These are phyloP conservation scores for Drosophila neutralis DNA, from an alignment of 2,888 invertebrate species.

Conservation along the genomic window DNA sequence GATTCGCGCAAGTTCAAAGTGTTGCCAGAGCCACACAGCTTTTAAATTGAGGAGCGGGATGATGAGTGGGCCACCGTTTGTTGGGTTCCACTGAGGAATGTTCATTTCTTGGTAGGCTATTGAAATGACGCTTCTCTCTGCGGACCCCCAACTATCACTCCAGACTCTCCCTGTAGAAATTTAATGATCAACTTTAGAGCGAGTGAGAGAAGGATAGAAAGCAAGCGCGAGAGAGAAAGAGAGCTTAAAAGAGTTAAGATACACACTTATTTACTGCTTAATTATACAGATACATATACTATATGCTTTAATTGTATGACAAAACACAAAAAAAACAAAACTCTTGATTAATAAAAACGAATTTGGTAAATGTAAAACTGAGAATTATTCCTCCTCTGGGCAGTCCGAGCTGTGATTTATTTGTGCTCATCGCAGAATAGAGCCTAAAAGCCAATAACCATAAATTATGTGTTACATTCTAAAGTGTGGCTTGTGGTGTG, in stretches of 20 bases:
- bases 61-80: background rate
- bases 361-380: conserved; percentile 56
- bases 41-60: conserved; percentile 17
- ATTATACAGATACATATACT: conserved; percentile 44
- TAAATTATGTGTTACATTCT: conserved; percentile 52
- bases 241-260: conserved; percentile 25
- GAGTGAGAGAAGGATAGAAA: conserved; percentile 31
- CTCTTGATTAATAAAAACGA: conserved; percentile 72
- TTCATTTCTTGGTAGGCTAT: conserved; percentile 48
- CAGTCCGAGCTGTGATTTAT: conserved; percentile 30
- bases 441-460: conserved; percentile 56
- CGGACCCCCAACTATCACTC: conserved; percentile 46
- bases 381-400: conserved; percentile 6
- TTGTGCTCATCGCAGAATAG: conserved; percentile 16
- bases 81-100: conserved; percentile 76
- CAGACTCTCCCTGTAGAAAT: conserved; percentile 36
- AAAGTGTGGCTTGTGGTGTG: conserved; percentile 22
- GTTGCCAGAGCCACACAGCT: conserved; percentile 52
- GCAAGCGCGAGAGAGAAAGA: background rate
- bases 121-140: conserved; percentile 74
- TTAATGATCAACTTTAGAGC: conserved; percentile 38
- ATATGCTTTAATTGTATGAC: conserved; percentile 79
- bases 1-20: conserved; percentile 65
- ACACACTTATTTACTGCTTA: conserved; percentile 30
- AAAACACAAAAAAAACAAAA: conserved; percentile 39